Conservation (phyloP, 2,797 vertebrate species). For the Rhinichthys osculus region DNA sequence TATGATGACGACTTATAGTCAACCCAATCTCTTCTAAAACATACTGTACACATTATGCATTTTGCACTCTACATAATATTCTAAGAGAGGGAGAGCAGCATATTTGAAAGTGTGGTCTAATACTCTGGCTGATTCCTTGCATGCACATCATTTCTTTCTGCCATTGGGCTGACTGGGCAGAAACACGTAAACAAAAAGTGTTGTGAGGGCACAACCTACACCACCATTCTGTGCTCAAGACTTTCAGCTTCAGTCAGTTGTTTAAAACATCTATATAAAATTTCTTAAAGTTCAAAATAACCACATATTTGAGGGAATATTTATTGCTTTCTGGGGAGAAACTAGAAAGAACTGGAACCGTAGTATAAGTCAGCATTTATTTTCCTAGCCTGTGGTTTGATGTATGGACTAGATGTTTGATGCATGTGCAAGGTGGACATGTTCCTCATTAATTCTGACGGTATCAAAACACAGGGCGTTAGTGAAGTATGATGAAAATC, state of each 20-base stretch:
- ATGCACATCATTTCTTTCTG: constrained; percentile 38
- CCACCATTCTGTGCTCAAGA: background rate
- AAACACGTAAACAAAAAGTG: constrained; percentile 35
- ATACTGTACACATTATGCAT: constrained; percentile 7
- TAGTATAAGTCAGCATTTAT: constrained; percentile 47
- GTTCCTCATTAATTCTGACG: constrained; percentile 48
- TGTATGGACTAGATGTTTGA: constrained; percentile 54
- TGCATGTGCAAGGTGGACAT: constrained; percentile 49
- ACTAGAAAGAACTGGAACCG: constrained; percentile 47
- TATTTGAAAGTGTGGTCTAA: constrained; percentile 20
- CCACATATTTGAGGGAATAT: background rate
- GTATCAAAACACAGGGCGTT: constrained; percentile 47
- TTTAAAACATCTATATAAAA: background rate
- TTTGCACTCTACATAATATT: constrained; percentile 43
- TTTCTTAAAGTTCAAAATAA: background rate
- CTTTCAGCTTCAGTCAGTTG: background rate
- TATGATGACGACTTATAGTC: background rate
- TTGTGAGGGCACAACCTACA: constrained; percentile 1
- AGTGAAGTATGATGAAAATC: constrained; percentile 60
- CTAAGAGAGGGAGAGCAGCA: background rate
- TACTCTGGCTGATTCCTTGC: constrained; percentile 21
- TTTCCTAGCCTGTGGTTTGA: constrained; percentile 52
- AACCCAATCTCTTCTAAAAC: background rate
- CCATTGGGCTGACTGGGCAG: constrained; percentile 42
- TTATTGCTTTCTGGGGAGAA: constrained; percentile 42